Evolutionary conservation across 2,113 vertebrate genomes (phyloP).

Genomic region (Otis tarda): DNA sequence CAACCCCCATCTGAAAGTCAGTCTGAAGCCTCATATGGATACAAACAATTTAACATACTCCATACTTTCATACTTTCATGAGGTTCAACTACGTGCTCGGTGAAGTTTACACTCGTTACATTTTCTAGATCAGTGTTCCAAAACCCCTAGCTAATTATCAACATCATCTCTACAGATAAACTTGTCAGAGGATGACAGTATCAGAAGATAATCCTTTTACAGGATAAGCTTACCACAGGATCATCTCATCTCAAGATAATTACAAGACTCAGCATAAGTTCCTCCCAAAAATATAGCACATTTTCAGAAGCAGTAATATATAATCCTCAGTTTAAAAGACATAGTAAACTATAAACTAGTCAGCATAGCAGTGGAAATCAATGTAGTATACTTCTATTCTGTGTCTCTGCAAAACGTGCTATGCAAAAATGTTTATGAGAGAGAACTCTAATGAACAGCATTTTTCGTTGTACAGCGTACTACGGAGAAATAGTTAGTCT

Average conservation of each 20-base stretch:
- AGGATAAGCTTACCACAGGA: slow-evolving; percentile 41
- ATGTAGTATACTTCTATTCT: background rate
- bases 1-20: background rate
- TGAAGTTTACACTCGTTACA: background rate
- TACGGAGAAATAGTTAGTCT: background rate
- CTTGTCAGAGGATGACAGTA: slow-evolving; percentile 25
- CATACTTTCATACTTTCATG: background rate
- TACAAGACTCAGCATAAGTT: background rate
- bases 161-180: slow-evolving; percentile 34
- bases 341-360: background rate
- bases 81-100: background rate
- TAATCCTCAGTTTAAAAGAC: background rate
- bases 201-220: slow-evolving; percentile 55
- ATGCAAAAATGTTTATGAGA: background rate
- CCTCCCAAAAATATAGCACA: background rate
- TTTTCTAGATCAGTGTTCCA: slow-evolving; percentile 10
- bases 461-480: background rate
- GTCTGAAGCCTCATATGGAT: background rate
- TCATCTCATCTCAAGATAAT: slow-evolving; percentile 28
- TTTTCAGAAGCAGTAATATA: background rate
- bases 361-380: background rate
- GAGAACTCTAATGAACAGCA: background rate
- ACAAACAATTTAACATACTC: background rate
- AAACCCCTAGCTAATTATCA: slow-evolving; percentile 38
- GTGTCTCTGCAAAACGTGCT: background rate